Conservation (phyloP, 1,140 invertebrate species). For the Nilaparvata lugens region DNA sequence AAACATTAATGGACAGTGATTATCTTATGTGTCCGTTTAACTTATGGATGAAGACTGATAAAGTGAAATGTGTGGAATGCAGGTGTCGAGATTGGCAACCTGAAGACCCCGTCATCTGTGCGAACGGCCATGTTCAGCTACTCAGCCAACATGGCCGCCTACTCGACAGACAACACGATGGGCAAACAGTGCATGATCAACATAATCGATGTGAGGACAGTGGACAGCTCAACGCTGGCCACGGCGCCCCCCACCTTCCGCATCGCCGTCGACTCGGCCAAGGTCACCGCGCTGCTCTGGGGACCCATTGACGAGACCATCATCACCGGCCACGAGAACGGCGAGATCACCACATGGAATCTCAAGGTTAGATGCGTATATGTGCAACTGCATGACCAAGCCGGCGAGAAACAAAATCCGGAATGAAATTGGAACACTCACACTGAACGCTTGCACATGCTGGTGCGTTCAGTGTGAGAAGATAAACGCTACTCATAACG, state of each 20-base stretch:
- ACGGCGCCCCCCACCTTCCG: slow-evolving; percentile 17
- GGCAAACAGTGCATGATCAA: slow-evolving; percentile 78
- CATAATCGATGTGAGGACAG: slow-evolving; percentile 68
- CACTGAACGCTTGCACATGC: no score
- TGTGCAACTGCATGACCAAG: no score
- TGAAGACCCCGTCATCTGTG: slow-evolving; percentile 79
- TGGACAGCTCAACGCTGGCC: slow-evolving; percentile 40
- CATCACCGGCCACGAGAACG: slow-evolving; percentile 91
- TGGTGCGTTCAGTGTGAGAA: no score
- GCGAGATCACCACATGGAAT: slow-evolving; percentile 86
- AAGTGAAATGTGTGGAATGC: no score
- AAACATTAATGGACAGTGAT: no score
- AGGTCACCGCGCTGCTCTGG: slow-evolving; percentile 89
- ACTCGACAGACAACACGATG: slow-evolving; percentile 88
- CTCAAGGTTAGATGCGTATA: slow-evolving; percentile 67
- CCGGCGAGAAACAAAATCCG: no score
- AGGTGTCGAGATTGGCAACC: slow-evolving; percentile 62
- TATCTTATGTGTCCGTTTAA: no score
- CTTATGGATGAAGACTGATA: no score
- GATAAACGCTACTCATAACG: no score
- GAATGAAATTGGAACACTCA: no score
- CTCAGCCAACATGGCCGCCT: slow-evolving; percentile 83
- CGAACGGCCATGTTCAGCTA: slow-evolving; percentile 88
- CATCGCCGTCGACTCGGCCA: slow-evolving; percentile 36
- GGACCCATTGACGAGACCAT: slow-evolving; percentile 84